phyloP scores from a whole-genome alignment of 2,888 invertebrate species.

The Seladonia tumulorum region DNA sequence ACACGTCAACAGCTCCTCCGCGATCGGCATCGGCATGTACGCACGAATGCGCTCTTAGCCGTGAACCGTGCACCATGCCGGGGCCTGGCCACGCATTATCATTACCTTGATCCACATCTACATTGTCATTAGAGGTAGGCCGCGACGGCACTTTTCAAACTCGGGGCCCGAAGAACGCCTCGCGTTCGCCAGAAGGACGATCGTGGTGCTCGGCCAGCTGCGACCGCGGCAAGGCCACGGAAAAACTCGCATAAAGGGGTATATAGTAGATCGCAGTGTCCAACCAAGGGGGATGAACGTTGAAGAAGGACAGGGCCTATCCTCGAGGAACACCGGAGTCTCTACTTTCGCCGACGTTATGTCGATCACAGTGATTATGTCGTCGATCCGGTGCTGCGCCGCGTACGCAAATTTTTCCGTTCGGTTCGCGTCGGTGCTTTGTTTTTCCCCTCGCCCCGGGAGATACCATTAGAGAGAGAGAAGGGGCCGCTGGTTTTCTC shows the following conservation, averaged over 20 bases:
- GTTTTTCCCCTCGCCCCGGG: conserved; percentile 32
- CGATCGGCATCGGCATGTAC: conserved; percentile 73
- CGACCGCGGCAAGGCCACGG: conserved; percentile 50
- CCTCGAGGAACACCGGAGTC: conserved; percentile 63
- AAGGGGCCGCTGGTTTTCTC: conserved; percentile 28
- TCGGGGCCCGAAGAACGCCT: conserved; percentile 37
- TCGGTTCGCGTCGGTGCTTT: conserved; percentile 42
- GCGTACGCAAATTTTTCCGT: conserved; percentile 65
- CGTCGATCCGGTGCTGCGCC: conserved; percentile 72
- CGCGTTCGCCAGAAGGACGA: conserved; percentile 28
- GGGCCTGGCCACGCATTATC: conserved; percentile 77
- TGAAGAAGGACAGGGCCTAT: conserved; percentile 49
- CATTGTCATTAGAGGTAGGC: conserved; percentile 81
- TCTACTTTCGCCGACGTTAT: conserved; percentile 74
- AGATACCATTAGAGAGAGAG: conserved; percentile 38
- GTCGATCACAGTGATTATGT: conserved; percentile 79
- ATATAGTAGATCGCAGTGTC: not conserved
- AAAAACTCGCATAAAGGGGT: conserved; percentile 22
- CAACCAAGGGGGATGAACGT: conserved; percentile 26
- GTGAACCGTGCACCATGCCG: conserved; percentile 73
- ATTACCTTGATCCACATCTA: conserved; percentile 79
- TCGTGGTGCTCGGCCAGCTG: conserved; percentile 58
- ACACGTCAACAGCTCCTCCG: conserved; percentile 48
- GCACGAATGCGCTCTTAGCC: conserved; percentile 81
- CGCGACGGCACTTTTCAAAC: conserved; percentile 69